phyloP scores from a whole-genome alignment of 2,113 vertebrate species.

The Acinonyx jubatus region DNA sequence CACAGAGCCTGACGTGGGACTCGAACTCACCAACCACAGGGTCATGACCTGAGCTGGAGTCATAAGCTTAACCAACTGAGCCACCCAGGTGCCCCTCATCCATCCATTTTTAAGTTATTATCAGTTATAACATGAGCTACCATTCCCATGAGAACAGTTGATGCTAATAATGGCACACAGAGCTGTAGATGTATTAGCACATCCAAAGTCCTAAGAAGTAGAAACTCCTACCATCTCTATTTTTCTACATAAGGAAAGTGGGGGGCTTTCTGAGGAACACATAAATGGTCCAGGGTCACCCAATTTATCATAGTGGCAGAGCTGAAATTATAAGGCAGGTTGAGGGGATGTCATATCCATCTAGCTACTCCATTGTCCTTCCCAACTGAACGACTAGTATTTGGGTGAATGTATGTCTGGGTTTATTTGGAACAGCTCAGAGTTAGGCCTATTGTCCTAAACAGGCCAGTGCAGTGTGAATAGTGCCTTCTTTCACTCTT shows the following conservation, averaged over 20 bases:
- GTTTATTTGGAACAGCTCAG: not conserved
- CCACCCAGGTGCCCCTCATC: too few species aligned
- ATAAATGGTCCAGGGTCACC: not conserved
- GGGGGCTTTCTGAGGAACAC: not conserved
- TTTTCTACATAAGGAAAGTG: not conserved
- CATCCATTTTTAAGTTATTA: not conserved
- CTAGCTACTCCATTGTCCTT: not conserved
- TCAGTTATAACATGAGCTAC: not conserved
- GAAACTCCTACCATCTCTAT: not conserved
- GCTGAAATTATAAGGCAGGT: not conserved
- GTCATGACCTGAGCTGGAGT: too few species aligned
- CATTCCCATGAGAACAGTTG: not conserved
- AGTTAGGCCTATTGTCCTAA: not conserved
- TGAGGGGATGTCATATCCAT: not conserved
- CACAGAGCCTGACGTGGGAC: too few species aligned
- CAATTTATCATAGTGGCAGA: not conserved
- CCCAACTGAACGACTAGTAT: not conserved
- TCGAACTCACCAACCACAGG: too few species aligned
- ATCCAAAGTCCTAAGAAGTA: not conserved
- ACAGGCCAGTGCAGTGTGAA: not conserved
- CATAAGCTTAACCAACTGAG: too few species aligned
- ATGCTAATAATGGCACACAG: not conserved
- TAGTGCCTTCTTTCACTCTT: not conserved
- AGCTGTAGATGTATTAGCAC: not conserved
- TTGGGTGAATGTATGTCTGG: not conserved